Evolutionary conservation across 2,797 vertebrate species (phyloP).

Genomic region (Brachyrhaphis roseni): DNA sequence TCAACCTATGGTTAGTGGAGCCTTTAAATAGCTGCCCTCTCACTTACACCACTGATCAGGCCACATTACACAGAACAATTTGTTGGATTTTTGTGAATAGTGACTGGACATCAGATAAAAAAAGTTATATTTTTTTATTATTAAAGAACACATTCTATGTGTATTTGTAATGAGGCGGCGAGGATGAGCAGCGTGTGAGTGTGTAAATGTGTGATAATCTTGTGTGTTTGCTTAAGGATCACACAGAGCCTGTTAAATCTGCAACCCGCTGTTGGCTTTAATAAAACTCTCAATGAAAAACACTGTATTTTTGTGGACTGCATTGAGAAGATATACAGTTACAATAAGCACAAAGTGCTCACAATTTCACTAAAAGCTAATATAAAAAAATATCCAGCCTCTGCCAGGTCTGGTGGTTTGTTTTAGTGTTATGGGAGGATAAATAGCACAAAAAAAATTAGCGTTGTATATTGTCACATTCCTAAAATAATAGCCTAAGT

Average conservation of each 20-base stretch:
- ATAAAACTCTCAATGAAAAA: slow-evolving; percentile 25
- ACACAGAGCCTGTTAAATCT: slow-evolving; percentile 10
- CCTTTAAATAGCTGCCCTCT: slow-evolving; percentile 37
- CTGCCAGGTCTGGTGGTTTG: not conserved
- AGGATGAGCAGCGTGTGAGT: slow-evolving; percentile 13
- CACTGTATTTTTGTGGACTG: not conserved
- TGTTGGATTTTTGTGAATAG: not conserved
- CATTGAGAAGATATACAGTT: not conserved
- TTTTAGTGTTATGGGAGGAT: not conserved
- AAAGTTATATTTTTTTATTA: not conserved
- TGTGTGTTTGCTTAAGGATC: slow-evolving; percentile 29
- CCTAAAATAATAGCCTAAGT: too few relatives aligned
- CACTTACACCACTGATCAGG: slow-evolving; percentile 2
- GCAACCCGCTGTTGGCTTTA: slow-evolving; percentile 19
- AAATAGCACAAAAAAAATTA: not conserved
- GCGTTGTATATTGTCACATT: not conserved
- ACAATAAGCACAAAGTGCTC: not conserved
- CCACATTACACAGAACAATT: not conserved
- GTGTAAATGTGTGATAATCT: slow-evolving; percentile 4
- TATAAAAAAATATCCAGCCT: too few relatives aligned
- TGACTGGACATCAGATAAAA: not conserved
- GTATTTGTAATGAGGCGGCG: not conserved
- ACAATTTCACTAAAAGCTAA: not conserved
- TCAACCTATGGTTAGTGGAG: slow-evolving; percentile 11
- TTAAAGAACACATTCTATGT: slow-evolving; percentile 1